These are phyloP conservation scores for Phyllotreta cruciferae DNA, from an alignment of 2,888 invertebrate species.

Conservation along the genomic window DNA sequence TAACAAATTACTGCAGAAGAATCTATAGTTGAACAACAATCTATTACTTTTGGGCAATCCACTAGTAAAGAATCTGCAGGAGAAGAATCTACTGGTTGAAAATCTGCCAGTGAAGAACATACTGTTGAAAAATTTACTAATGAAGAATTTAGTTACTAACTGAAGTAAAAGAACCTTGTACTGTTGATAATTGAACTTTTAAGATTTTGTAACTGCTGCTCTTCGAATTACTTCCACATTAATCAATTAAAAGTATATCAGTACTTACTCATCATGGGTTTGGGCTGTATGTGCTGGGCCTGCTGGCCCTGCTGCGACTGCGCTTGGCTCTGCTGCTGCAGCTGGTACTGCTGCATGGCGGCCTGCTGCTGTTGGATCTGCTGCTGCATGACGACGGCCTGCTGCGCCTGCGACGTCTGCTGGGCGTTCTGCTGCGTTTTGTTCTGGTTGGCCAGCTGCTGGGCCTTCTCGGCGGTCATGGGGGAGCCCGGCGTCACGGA, in stretches of 20 bases:
- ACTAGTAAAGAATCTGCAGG: conserved; percentile 7
- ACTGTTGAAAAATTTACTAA: background rate
- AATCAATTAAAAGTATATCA: too few relatives aligned
- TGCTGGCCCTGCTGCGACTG: conserved; percentile 59
- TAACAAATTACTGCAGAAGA: too few relatives aligned
- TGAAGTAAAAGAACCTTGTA: too few relatives aligned
- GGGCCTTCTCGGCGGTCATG: conserved; percentile 65
- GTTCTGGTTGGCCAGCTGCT: conserved; percentile 61
- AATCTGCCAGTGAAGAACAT: conserved; percentile 3
- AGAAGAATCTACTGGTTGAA: background rate
- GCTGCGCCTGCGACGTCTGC: conserved; percentile 62
- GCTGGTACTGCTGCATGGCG: conserved; percentile 60
- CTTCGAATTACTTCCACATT: too few relatives aligned
- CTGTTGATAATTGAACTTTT: too few relatives aligned
- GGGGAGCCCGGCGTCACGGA: conserved; percentile 65
- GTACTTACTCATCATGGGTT: conserved; percentile 65
- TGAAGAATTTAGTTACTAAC: too few relatives aligned
- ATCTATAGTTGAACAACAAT: too few relatives aligned
- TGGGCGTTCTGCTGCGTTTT: conserved; percentile 62
- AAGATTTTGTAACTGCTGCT: too few relatives aligned
- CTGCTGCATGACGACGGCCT: conserved; percentile 58
- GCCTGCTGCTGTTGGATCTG: conserved; percentile 50
- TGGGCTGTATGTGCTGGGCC: conserved; percentile 64
- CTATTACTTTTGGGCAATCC: too few relatives aligned
- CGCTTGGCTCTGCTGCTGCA: conserved; percentile 60